These are phyloP conservation scores for Lagopus leucura DNA, from an alignment of 2,113 vertebrate species.

Conservation along the genomic window DNA sequence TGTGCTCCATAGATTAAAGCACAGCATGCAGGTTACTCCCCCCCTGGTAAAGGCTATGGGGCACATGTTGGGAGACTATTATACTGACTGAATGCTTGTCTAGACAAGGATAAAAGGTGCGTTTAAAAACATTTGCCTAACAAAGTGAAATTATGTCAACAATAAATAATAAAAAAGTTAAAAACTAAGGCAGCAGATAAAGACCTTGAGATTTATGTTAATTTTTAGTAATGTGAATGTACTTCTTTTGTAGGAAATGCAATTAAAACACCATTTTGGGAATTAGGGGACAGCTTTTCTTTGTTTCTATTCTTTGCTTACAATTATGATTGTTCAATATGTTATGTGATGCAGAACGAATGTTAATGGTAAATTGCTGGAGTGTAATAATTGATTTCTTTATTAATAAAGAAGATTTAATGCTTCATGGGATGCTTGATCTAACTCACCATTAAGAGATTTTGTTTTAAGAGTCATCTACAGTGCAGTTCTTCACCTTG, in stretches of 20 bases:
- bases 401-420: constrained; percentile 70
- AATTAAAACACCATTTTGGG: constrained; percentile 50
- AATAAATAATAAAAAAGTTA: constrained; percentile 2
- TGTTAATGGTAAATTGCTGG: constrained; percentile 64
- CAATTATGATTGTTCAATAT: constrained; percentile 38
- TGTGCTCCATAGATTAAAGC: background rate
- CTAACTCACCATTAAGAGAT: constrained; percentile 44
- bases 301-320: constrained; percentile 52
- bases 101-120: background rate
- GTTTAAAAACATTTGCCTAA: background rate
- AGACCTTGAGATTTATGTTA: background rate
- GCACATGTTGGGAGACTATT: background rate
- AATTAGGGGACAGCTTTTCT: constrained; percentile 36
- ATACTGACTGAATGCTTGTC: background rate
- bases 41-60: background rate
- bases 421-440: constrained; percentile 25
- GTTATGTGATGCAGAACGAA: constrained; percentile 57
- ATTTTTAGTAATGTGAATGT: background rate
- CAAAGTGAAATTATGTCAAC: background rate
- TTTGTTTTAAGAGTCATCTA: background rate
- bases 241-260: constrained; percentile 34
- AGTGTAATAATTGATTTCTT: constrained; percentile 70
- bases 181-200: background rate
- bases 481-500: constrained; percentile 37
- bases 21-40: background rate